These are phyloP conservation scores for Danaus plexippus DNA, from an alignment of 1,140 invertebrate species.

Conservation along the genomic window DNA sequence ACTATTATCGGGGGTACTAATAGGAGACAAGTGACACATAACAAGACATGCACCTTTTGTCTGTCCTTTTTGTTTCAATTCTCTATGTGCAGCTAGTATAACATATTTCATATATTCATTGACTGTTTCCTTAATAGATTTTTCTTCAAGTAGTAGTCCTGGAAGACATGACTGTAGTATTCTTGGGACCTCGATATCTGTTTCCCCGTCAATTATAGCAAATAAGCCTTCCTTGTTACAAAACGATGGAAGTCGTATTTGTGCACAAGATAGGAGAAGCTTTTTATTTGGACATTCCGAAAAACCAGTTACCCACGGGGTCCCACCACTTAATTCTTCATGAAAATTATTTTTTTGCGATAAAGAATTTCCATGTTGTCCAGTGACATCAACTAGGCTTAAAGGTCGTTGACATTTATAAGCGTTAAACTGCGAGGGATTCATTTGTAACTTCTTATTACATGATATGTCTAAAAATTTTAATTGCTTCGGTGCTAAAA, in stretches of 20 bases:
- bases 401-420: constrained; percentile 84
- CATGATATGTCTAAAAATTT: constrained; percentile 89
- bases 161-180: constrained; percentile 82
- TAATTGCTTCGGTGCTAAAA: constrained; percentile 83
- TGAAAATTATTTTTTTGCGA: constrained; percentile 74
- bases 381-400: constrained; percentile 86
- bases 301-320: constrained; percentile 85
- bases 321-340: constrained; percentile 71
- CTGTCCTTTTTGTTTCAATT: constrained; percentile 80
- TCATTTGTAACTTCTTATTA: constrained; percentile 84
- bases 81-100: constrained; percentile 81
- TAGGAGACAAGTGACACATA: constrained; percentile 79
- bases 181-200: constrained; percentile 77
- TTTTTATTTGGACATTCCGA: constrained; percentile 85
- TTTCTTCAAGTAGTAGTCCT: constrained; percentile 82
- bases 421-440: constrained; percentile 83
- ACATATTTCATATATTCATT: constrained; percentile 89
- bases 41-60: constrained; percentile 80
- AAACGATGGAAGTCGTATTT: constrained; percentile 82
- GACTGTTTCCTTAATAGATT: constrained; percentile 83
- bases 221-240: constrained; percentile 85
- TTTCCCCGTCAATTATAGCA: constrained; percentile 85
- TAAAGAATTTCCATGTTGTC: constrained; percentile 79
- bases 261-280: constrained; percentile 80
- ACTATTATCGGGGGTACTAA: constrained; percentile 66